Percentiles rank a stretch among this genome's conserved stretches.
These are phyloP conservation scores for Australoheros scitulus DNA, from an alignment of 2,113 vertebrate genomes.

Conservation along the genomic window DNA sequence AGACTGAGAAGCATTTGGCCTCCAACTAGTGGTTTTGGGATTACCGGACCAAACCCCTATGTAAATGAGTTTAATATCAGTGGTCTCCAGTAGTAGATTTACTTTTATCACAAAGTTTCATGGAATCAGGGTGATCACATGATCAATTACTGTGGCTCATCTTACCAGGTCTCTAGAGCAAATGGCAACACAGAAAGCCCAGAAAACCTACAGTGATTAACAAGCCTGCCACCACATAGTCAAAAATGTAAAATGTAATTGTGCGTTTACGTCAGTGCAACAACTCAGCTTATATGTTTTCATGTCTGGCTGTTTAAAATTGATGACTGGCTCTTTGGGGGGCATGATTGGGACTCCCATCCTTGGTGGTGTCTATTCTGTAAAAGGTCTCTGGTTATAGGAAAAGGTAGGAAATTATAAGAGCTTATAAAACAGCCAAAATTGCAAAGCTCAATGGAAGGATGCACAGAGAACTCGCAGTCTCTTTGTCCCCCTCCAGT, in stretches of 20 bases:
- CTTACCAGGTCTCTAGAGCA: neutral
- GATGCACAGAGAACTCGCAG: neutral
- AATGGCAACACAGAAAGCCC: neutral
- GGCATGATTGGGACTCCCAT: neutral
- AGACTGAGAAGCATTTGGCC: too few relatives aligned
- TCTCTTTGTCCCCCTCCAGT: neutral
- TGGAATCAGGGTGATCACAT: neutral
- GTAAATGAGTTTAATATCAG: neutral
- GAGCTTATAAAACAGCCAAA: neutral
- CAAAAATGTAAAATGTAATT: neutral
- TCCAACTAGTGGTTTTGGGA: too few relatives aligned
- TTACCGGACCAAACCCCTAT: neutral
- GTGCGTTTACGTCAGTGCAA: neutral
- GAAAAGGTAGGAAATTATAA: too few relatives aligned
- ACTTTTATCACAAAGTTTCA: neutral
- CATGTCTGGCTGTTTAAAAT: neutral
- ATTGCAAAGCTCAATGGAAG: conserved; percentile 3
- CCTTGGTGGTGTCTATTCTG: neutral
- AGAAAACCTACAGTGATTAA: neutral
- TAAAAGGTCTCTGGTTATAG: neutral
- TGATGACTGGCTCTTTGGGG: neutral
- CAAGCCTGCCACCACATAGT: neutral
- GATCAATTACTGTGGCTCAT: neutral
- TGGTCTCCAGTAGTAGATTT: neutral
- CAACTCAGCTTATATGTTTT: neutral